Evolutionary conservation across 2,888 invertebrate genomes (phyloP).

Genomic region (Apoderus coryli): DNA sequence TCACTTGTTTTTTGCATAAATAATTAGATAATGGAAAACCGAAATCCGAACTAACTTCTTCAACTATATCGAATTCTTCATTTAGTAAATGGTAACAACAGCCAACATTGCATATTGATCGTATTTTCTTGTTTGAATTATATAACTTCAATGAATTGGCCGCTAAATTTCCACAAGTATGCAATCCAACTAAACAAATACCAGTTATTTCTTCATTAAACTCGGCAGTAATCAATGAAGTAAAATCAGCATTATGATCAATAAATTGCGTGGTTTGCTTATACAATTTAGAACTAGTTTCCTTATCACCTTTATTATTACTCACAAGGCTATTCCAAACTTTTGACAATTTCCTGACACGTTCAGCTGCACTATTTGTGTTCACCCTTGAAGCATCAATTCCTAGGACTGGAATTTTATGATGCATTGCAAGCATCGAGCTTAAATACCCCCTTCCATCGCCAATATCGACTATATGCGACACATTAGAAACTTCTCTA

Average conservation of each 20-base stretch:
- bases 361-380: slow-evolving; percentile 48
- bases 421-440: slow-evolving; percentile 54
- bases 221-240: slow-evolving; percentile 34
- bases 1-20: slow-evolving; percentile 36
- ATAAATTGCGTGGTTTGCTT: slow-evolving; percentile 48
- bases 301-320: slow-evolving; percentile 14
- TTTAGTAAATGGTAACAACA: slow-evolving; percentile 80
- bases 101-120: slow-evolving; percentile 62
- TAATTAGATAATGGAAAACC: slow-evolving; percentile 57
- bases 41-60: not conserved
- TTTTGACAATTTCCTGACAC: slow-evolving; percentile 34
- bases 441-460: slow-evolving; percentile 83
- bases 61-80: slow-evolving; percentile 35
- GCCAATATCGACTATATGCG: slow-evolving; percentile 65
- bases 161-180: slow-evolving; percentile 79
- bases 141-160: slow-evolving; percentile 60
- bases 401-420: slow-evolving; percentile 60
- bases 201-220: slow-evolving; percentile 33
- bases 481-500: slow-evolving; percentile 25
- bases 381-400: slow-evolving; percentile 62
- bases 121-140: slow-evolving; percentile 36
- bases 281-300: slow-evolving; percentile 31
- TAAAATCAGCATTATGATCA: slow-evolving; percentile 41
- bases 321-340: slow-evolving; percentile 28
- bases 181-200: slow-evolving; percentile 58